Evolutionary conservation across 2,797 vertebrate species (phyloP), one percentile per base, ranked within the genome.

Genomic region (Thalassophryne amazonica): DNA sequence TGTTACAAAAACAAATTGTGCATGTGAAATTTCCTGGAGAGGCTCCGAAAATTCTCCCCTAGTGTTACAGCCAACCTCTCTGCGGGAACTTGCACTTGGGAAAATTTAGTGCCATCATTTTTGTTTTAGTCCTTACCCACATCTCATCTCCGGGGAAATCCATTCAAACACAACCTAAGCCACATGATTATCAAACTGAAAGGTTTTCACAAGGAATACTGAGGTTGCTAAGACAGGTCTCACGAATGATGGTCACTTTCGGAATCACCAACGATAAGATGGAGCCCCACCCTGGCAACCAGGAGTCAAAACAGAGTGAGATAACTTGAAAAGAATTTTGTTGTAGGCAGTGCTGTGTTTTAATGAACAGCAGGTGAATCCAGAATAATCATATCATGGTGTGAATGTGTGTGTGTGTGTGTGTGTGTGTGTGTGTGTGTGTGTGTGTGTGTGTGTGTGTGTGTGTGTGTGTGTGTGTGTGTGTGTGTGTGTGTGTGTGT

Each of bases 1-100:
- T 64, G 73, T 80, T 83, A 89, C 85, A 90, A 88, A 89, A 87
- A 86, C 80, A 86, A 87, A 88, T 81, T 90, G 83, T 89, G 74
- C 78, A 81, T 81, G 69, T 52, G 60, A 83, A 88, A 90, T 86
- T 87, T 86, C 65, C 74, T 85, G 81, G 80, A 85, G 62, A 78
- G 69, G 66, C 76, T 81, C 63, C 27, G 74, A 73, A 78, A 83
- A 76, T 7, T 46, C 76, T 57, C 67, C 63, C 61, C 59, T 45
- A 66, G 71, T 72, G 73, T 81, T 69, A 46, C 41, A 55, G 76
- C 71, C 61, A 66, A 60, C 49, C 76, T 61, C 77, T 77, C 74
- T 40, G 69, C 19, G 37, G 75, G 83, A 73, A 85, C 76, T 58
- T 71, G 82, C 43, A 43, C 46, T 76, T 40, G 40, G 65, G 71